These are phyloP conservation scores for Anolis sagrei DNA, from an alignment of 2,113 vertebrate species.

Conservation along the genomic window DNA sequence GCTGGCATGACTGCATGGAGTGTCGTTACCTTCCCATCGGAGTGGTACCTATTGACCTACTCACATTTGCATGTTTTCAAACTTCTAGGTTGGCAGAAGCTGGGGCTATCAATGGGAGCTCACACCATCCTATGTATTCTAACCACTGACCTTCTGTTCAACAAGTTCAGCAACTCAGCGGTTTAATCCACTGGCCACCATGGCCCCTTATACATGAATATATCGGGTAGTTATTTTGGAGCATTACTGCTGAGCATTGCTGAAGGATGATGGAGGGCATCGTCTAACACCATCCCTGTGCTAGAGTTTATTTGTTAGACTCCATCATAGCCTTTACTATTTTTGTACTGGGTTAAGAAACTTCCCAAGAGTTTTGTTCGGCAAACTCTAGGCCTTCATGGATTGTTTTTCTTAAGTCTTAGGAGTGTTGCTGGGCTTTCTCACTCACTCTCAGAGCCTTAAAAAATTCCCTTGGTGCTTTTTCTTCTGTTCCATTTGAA, in stretches of 20 bases:
- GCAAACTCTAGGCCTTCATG: not conserved
- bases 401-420: not conserved
- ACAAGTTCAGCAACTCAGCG: too few species aligned
- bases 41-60: too few species aligned
- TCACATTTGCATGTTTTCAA: too few species aligned
- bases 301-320: not conserved
- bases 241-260: not conserved
- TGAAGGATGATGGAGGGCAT: not conserved
- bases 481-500: constrained; percentile 2
- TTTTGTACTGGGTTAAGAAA: not conserved
- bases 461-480: not conserved
- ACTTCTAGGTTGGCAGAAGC: too few species aligned
- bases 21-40: too few species aligned
- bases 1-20: too few species aligned
- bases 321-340: not conserved
- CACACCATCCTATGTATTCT: too few species aligned
- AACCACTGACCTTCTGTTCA: too few species aligned
- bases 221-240: too few species aligned
- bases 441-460: not conserved
- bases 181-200: too few species aligned
- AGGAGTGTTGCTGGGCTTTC: not conserved
- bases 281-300: not conserved
- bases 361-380: not conserved
- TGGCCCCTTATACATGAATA: too few species aligned
- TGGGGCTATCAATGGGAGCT: too few species aligned